Evolutionary conservation across 37 sponge, comb jelly and placozoan genomes (phyloP).

Genomic region (Chondrilla cf. caribensis): DNA sequence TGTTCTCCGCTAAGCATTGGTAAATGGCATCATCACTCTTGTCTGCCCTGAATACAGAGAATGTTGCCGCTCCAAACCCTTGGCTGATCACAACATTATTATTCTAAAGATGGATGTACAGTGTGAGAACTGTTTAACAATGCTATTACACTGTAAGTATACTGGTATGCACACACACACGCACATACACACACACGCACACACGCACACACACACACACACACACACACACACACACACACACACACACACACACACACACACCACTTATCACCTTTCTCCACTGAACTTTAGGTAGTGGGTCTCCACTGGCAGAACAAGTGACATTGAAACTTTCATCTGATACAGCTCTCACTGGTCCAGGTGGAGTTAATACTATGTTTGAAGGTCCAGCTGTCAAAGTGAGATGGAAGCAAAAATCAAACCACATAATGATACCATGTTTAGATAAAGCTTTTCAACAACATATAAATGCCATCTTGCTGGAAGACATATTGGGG

Average conservation of each 20-base stretch:
- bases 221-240: conserved; percentile 5
- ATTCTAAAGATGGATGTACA: neutral
- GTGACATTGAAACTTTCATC: neutral
- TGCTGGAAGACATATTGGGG: too few relatives aligned
- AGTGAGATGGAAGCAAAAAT: too few relatives aligned
- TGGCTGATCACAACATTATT: too few relatives aligned
- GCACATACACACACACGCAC: conserved; percentile 8
- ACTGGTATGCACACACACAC: conserved; percentile 9
- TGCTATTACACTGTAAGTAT: too few relatives aligned
- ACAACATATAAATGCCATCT: too few relatives aligned
- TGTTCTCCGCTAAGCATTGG: neutral
- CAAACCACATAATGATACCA: too few relatives aligned
- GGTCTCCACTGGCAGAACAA: neutral
- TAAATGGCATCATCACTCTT: conserved; percentile 8
- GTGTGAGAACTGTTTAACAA: neutral
- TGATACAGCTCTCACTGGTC: neutral
- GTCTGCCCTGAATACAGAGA: neutral
- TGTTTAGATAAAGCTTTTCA: too few relatives aligned
- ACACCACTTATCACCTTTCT: neutral
- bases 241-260: conserved; percentile 4
- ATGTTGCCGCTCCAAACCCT: neutral
- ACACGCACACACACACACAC: conserved; percentile 12
- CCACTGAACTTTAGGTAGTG: neutral
- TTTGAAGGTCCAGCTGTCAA: conserved; percentile 2
- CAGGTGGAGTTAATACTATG: neutral